These are phyloP conservation scores for Trinectes maculatus DNA, from an alignment of 2,113 vertebrate species.

Conservation along the genomic window DNA sequence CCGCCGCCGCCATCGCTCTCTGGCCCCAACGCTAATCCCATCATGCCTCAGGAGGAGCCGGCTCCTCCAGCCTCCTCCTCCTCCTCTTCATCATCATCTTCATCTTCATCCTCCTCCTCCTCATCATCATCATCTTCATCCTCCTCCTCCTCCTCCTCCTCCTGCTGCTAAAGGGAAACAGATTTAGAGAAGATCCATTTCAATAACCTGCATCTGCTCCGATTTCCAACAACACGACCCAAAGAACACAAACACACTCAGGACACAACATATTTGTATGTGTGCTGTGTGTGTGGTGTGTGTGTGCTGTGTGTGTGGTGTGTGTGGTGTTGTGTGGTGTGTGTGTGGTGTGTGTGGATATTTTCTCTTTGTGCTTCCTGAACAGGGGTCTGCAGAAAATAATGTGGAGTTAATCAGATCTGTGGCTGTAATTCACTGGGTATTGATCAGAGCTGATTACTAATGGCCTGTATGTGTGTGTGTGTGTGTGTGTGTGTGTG, in stretches of 20 bases:
- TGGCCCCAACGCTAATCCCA: constrained; percentile 76
- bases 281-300: no score
- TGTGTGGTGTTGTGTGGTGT: no score
- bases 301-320: no score
- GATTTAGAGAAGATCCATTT: constrained; percentile 70
- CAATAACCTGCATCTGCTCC: constrained; percentile 54
- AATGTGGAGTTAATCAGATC: constrained; percentile 99
- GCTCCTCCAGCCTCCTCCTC: constrained; percentile 46
- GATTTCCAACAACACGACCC: no score
- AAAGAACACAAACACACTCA: no score
- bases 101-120: constrained; percentile 21
- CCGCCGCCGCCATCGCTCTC: constrained; percentile 64
- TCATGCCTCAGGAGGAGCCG: constrained; percentile 58
- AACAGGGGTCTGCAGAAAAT: constrained; percentile 91
- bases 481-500: constrained; percentile 38
- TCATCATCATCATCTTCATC: neutral
- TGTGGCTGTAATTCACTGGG: constrained; percentile 94
- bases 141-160: neutral
- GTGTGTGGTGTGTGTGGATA: constrained; percentile 85
- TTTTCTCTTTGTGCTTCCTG: constrained; percentile 92
- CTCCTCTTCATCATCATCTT: neutral
- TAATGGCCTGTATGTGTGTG: constrained; percentile 83
- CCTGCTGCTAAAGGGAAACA: constrained; percentile 32
- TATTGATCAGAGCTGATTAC: constrained; percentile 92
- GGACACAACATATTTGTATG: no score